These are phyloP conservation scores for Heteronetta atricapilla DNA, from an alignment of 2,113 vertebrate genomes.

Conservation along the genomic window DNA sequence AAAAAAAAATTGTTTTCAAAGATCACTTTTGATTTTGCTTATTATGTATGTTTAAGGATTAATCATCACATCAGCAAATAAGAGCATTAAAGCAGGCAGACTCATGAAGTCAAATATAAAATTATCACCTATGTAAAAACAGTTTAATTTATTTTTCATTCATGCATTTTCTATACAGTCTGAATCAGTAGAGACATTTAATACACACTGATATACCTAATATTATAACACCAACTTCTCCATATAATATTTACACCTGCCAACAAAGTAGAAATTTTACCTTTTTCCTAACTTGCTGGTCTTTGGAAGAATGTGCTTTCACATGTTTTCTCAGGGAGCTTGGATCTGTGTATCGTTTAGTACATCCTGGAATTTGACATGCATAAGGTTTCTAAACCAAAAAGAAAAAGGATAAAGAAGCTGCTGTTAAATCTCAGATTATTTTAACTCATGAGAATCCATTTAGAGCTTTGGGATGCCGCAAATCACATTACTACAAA, in stretches of 20 bases:
- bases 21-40: background rate
- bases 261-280: constrained; percentile 67
- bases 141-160: background rate
- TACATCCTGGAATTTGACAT: constrained; percentile 94
- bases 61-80: background rate
- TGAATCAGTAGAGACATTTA: background rate
- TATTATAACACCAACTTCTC: background rate
- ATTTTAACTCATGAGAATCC: background rate
- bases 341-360: constrained; percentile 96
- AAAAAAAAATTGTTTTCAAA: background rate
- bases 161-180: background rate
- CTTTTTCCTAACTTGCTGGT: constrained; percentile 93
- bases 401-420: constrained; percentile 55
- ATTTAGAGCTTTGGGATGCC: background rate
- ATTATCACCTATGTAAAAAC: background rate
- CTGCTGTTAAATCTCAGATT: constrained; percentile 1
- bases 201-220: background rate
- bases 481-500: background rate
- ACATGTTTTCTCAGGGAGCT: constrained; percentile 97
- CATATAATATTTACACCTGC: background rate
- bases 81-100: background rate
- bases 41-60: background rate
- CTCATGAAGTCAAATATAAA: background rate
- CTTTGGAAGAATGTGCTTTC: constrained; percentile 93
- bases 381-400: constrained; percentile 92